These are phyloP conservation scores for Pseudococcus longispinus DNA, from an alignment of 2,888 invertebrate species.

Conservation along the genomic window DNA sequence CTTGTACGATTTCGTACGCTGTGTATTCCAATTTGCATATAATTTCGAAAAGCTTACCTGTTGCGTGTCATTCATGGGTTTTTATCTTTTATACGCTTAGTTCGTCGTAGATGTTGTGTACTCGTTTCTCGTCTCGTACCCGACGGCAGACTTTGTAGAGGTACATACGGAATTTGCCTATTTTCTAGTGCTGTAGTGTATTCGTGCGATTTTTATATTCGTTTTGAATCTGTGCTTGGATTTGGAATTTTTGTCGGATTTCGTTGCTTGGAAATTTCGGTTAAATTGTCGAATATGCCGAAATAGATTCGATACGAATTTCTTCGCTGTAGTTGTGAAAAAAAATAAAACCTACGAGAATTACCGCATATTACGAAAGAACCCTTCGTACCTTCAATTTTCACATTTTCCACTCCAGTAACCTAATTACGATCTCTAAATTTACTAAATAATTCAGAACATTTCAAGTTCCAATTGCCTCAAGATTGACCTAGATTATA, in stretches of 20 bases:
- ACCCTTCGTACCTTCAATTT: no score
- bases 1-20: background rate
- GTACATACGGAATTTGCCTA: background rate
- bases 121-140: no score
- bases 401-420: no score
- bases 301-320: background rate
- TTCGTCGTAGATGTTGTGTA: background rate
- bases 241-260: background rate
- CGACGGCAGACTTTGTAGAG: background rate
- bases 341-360: no score
- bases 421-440: no score
- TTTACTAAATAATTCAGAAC: no score
- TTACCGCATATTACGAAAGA: no score
- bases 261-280: background rate
- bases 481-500: no score
- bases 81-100: background rate
- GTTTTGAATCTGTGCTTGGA: background rate
- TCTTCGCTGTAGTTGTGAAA: background rate
- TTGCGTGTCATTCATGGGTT: background rate
- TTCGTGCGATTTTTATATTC: background rate
- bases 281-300: background rate
- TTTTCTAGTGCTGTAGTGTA: background rate
- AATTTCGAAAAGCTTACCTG: background rate
- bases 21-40: background rate
- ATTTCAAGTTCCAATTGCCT: no score